Conservation (phyloP, 1,140 invertebrate species). For the Araneus ventricosus region DNA sequence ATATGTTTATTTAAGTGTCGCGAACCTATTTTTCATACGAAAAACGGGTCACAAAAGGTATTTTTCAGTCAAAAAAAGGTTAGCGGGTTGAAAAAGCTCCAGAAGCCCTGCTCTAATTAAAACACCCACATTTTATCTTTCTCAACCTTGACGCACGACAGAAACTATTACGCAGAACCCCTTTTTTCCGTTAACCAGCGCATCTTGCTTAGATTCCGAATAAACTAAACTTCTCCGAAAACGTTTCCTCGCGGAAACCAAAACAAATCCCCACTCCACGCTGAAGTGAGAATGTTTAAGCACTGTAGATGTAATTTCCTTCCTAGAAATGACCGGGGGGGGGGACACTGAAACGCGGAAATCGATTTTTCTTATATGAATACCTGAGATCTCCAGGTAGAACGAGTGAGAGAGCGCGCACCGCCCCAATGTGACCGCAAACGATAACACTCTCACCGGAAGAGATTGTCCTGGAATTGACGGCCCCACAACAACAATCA, state of each 20-base stretch:
- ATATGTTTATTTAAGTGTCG: too few species aligned
- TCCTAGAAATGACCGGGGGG: not conserved
- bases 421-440: not conserved
- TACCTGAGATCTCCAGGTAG: not conserved
- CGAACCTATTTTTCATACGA: too few species aligned
- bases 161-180: too few species aligned
- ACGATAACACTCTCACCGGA: not conserved
- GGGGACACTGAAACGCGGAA: not conserved
- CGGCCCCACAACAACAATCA: not conserved
- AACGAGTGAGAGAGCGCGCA: not conserved
- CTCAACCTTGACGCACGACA: too few species aligned
- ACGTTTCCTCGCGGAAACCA: not conserved
- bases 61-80: too few species aligned
- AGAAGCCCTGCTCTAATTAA: too few species aligned
- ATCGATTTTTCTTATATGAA: constrained; percentile 37
- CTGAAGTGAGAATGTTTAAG: not conserved
- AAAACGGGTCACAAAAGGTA: too few species aligned
- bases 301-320: constrained; percentile 10
- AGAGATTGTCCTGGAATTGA: not conserved
- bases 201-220: too few species aligned
- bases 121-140: too few species aligned
- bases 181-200: too few species aligned
- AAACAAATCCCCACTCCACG: not conserved
- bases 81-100: too few species aligned
- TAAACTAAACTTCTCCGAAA: not conserved